Percentiles rank a stretch among this genome's conserved stretches.
Evolutionary conservation across 2,888 invertebrate species (phyloP).

Genomic region (Lithophane socia): DNA sequence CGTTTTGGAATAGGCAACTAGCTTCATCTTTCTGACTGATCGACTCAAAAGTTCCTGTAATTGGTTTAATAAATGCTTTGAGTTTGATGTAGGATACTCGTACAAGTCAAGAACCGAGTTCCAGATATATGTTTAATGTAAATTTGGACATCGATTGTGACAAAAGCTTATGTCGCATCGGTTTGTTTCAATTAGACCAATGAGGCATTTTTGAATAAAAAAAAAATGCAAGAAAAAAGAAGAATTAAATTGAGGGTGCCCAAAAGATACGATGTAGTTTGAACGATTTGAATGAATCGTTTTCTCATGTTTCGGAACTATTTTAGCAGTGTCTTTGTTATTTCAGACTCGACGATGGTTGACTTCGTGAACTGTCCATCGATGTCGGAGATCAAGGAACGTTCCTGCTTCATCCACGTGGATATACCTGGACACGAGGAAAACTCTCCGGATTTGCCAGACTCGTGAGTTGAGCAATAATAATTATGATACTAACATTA

Average conservation of each 20-base stretch:
- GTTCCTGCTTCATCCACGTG: constrained; percentile 96
- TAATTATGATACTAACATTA: neutral
- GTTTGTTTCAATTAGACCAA: neutral
- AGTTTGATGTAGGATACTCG: too few relatives aligned
- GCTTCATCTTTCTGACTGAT: too few relatives aligned
- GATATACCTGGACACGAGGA: constrained; percentile 97
- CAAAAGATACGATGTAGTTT: neutral
- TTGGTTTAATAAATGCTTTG: neutral
- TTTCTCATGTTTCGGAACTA: neutral
- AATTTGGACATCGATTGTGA: neutral
- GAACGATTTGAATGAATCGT: neutral
- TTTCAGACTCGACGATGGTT: constrained; percentile 94
- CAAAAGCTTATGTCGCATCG: too few relatives aligned
- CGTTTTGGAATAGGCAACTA: neutral
- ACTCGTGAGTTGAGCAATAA: constrained; percentile 86
- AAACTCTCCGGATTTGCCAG: constrained; percentile 93
- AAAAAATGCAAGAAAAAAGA: neutral
- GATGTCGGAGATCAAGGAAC: constrained; percentile 95
- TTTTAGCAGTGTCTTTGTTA: neutral
- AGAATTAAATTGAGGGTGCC: neutral
- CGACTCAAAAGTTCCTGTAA: neutral
- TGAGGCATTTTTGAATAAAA: neutral
- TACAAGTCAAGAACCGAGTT: too few relatives aligned
- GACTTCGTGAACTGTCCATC: constrained; percentile 95
- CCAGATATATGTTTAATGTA: neutral